Base-by-base conservation (phyloP, 2,797 vertebrate genomes). In the Hoplostethus mediterraneus region DNA sequence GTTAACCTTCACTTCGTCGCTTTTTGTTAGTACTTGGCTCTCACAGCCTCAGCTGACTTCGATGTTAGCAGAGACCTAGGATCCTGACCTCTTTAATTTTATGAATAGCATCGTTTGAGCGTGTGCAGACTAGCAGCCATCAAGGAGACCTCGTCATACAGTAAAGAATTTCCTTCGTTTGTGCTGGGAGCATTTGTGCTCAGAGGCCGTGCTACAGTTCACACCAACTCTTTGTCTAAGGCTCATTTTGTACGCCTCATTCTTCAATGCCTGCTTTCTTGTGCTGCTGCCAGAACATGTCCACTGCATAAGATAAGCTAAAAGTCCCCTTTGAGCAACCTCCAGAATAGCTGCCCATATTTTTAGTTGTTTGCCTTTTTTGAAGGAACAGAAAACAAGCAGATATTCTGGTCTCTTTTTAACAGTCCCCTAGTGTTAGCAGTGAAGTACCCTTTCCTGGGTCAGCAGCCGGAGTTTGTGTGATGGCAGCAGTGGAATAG, bases 111-210 rank as follows among this genome's bases (percentile, higher is more conserved):
- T 85, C 53, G 65, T 77, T 83, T 88, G 56, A 71, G 65, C 65
- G 47, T 57, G 65, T 49, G 21, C 54, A 63, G 70, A 78, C 73
- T 38, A 55, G 78, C 53, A 71, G 71, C 80, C 80, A 84, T 68
- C 60, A 74, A 81, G 79, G 60, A 84, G 75, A 71, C 61, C 74
- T 54, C 69, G 85, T 91, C 89, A 92, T 81, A 86, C 85, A 53
- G 79, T 77, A 77, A 93, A 92, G 87, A 90, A 92, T 91, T 94
- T 93, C 91, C 84, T 90, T 88, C 76, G 89, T 93, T 92, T 93
- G 89, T 89, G 64, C 77, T 77, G 49, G 66, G 45, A 71, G 62
- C 63, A 54, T 87, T 90, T 84, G 69, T 73, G 65, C 75, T 86
- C 55, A 4, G 64, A 66, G 57, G 49, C 80, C 73, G 14, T 53